Conservation (phyloP, 1,140 invertebrate genomes). For the Pararge aegeria region DNA sequence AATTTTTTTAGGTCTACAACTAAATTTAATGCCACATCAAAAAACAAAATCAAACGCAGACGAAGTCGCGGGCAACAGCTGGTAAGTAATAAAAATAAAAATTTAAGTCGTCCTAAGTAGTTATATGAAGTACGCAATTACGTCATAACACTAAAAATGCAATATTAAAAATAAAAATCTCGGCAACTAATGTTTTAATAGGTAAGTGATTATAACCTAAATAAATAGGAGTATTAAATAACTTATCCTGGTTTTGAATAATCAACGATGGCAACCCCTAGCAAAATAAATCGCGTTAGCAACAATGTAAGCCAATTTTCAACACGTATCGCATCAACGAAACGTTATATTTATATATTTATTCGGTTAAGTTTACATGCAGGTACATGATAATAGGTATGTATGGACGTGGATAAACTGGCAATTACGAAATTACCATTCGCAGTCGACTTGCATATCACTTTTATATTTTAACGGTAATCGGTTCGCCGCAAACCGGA, state of each 20-base stretch:
- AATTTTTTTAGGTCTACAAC: too few species aligned
- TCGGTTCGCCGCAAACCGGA: background rate
- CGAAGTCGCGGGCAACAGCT: too few species aligned
- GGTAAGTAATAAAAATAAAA: too few species aligned
- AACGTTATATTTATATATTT: background rate
- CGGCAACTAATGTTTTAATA: too few species aligned
- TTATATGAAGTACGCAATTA: too few species aligned
- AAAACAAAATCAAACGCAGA: too few species aligned
- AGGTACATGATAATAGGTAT: background rate
- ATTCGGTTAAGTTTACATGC: background rate
- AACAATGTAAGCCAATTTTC: slow-evolving; percentile 15
- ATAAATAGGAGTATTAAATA: too few species aligned
- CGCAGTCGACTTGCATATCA: slow-evolving; percentile 22
- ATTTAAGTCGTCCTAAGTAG: too few species aligned
- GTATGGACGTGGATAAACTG: slow-evolving; percentile 33
- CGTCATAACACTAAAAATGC: too few species aligned
- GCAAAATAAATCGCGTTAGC: slow-evolving; percentile 22
- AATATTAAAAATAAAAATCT: too few species aligned
- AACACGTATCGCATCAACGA: background rate
- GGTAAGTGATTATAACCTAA: too few species aligned
- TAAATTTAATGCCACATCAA: too few species aligned
- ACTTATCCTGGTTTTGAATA: background rate
- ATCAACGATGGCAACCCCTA: background rate
- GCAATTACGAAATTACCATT: slow-evolving; percentile 59
- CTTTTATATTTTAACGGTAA: slow-evolving; percentile 23